These are phyloP conservation scores for Melanotaenia maccullochi DNA, from an alignment of 2,797 vertebrate genomes.

Conservation along the genomic window DNA sequence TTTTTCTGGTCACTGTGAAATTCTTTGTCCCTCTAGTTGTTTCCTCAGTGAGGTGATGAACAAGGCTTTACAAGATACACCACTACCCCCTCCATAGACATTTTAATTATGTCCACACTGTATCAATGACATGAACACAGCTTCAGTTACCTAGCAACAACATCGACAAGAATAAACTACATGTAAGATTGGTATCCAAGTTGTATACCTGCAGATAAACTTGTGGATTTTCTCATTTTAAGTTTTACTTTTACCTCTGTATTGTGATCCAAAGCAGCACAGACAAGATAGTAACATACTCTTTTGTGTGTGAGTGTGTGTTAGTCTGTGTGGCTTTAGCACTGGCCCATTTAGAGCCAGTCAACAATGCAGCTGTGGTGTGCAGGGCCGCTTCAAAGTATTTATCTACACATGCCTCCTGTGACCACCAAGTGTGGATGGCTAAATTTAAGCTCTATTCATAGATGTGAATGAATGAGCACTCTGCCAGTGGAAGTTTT, in stretches of 20 bases:
- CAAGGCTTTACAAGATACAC: slow-evolving; percentile 55
- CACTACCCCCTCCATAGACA: slow-evolving; percentile 71
- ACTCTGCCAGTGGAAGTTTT: slow-evolving; percentile 75
- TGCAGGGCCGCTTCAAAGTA: slow-evolving; percentile 77
- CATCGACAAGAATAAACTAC: slow-evolving; percentile 80
- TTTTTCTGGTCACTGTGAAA: slow-evolving; percentile 2
- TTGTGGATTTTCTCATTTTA: slow-evolving; percentile 52
- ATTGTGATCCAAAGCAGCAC: slow-evolving; percentile 25
- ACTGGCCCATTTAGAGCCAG: slow-evolving; percentile 69
- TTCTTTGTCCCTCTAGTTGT: slow-evolving; percentile 22
- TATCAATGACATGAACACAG: slow-evolving; percentile 80
- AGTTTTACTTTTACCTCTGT: slow-evolving; percentile 12
- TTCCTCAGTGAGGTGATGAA: slow-evolving; percentile 17
- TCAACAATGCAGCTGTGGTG: slow-evolving; percentile 80
- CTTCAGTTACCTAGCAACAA: slow-evolving; percentile 87
- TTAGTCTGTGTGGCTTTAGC: slow-evolving; percentile 60
- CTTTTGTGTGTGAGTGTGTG: slow-evolving; percentile 25
- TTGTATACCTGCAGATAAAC: slow-evolving; percentile 76
- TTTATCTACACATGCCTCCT: slow-evolving; percentile 80
- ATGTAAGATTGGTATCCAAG: slow-evolving; percentile 77
- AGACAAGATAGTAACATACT: slow-evolving; percentile 33
- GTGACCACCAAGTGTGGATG: slow-evolving; percentile 80
- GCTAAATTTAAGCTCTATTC: slow-evolving; percentile 82
- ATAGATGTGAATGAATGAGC: slow-evolving; percentile 83
- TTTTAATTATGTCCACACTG: slow-evolving; percentile 79